Percentiles rank a stretch among this genome's conserved stretches.
Conservation (phyloP, 2,797 vertebrate species). For the Oreortyx pictus region DNA sequence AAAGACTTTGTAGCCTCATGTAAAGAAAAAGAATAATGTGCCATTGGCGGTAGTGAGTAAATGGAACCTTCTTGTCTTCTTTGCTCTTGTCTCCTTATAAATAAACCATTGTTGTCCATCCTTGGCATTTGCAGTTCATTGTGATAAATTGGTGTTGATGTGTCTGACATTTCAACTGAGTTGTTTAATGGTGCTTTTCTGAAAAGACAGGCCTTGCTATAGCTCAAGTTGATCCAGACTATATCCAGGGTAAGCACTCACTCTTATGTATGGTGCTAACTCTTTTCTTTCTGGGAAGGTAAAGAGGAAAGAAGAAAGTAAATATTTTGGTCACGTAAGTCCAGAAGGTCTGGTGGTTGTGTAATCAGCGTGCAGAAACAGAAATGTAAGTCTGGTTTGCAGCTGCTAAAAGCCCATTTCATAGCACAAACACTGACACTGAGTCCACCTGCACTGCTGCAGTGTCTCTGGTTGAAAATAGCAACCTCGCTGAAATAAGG, state of each 20-base stretch:
- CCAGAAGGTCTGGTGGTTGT: background rate
- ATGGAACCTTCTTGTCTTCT: constrained; percentile 77
- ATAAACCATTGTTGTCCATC: constrained; percentile 77
- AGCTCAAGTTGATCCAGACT: background rate
- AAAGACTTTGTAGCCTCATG: constrained; percentile 72
- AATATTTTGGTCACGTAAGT: constrained; percentile 18
- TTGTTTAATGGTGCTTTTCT: constrained; percentile 66
- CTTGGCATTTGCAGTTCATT: constrained; percentile 76
- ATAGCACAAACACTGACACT: accelerated
- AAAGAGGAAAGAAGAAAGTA: background rate
- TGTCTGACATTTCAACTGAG: constrained; percentile 76
- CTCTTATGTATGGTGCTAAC: background rate
- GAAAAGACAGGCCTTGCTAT: constrained; percentile 62
- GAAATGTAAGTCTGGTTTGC: background rate
- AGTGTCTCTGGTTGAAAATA: background rate
- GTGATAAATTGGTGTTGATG: constrained; percentile 79
- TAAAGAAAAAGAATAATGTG: constrained; percentile 77
- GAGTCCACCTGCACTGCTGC: background rate
- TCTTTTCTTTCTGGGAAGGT: constrained; percentile 14
- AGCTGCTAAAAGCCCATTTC: background rate
- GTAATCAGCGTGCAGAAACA: background rate
- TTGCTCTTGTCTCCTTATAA: constrained; percentile 76
- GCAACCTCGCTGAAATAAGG: background rate
- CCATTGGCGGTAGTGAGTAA: constrained; percentile 72
- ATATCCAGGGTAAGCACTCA: background rate